Evolutionary conservation across 1,140 invertebrate species (phyloP).

Genomic region (Eumeta japonica): DNA sequence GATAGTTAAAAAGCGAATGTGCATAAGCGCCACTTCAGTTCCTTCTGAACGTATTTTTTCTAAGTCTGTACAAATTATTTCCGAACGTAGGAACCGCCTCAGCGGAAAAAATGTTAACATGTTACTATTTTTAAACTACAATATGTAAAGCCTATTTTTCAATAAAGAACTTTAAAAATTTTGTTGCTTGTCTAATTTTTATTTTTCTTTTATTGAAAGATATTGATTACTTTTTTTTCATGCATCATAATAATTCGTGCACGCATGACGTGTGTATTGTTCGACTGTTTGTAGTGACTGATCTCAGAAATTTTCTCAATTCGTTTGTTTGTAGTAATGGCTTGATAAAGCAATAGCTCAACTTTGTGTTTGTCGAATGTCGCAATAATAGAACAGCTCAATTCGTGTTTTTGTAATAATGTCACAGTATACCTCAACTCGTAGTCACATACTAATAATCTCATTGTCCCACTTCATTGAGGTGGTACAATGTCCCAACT

Average conservation of each 20-base stretch:
- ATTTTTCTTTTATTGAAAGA: too few relatives aligned
- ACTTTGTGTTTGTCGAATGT: neutral
- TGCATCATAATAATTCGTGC: too few relatives aligned
- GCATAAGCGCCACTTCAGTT: slow-evolving; percentile 18
- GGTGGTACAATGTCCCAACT: neutral
- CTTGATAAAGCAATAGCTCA: neutral
- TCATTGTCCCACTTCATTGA: neutral
- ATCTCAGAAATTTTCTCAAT: neutral
- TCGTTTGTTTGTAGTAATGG: neutral
- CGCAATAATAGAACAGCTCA: neutral
- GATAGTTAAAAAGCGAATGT: slow-evolving; percentile 17
- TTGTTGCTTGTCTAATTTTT: too few relatives aligned
- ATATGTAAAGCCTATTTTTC: too few relatives aligned
- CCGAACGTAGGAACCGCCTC: slow-evolving; percentile 9
- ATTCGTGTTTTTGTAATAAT: neutral
- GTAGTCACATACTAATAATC: neutral
- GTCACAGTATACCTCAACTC: neutral
- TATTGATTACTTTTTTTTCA: too few relatives aligned
- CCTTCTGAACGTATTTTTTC: slow-evolving; percentile 23
- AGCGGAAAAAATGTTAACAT: slow-evolving; percentile 3
- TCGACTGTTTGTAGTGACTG: too few relatives aligned
- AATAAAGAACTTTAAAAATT: too few relatives aligned
- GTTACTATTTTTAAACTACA: too few relatives aligned
- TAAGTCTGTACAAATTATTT: slow-evolving; percentile 12
- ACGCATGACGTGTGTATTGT: too few relatives aligned